phyloP scores from a whole-genome alignment of 2,888 invertebrate genomes.

The Saturnia japonica region DNA sequence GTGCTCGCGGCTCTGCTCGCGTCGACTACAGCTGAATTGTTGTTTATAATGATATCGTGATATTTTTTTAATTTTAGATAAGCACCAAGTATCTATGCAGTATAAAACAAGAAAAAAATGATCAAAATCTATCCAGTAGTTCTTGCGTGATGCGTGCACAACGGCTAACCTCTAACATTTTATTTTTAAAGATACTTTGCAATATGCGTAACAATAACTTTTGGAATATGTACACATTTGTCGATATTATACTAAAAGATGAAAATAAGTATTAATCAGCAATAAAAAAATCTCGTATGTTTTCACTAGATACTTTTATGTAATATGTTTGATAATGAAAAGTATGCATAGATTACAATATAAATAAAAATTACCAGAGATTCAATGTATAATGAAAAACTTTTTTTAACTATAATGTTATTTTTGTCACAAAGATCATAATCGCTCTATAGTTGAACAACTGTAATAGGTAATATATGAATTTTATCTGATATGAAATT shows the following conservation, averaged over 20 bases:
- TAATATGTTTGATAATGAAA: background rate
- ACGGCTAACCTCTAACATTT: too few species aligned
- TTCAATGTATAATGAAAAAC: background rate
- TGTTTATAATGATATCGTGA: too few species aligned
- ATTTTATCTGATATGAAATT: constrained; percentile 21
- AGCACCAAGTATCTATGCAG: too few species aligned
- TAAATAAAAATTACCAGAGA: background rate
- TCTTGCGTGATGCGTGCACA: too few species aligned
- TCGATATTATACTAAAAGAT: background rate
- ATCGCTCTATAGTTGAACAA: background rate
- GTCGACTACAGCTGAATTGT: too few species aligned
- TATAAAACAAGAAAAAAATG: too few species aligned
- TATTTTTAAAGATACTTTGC: too few species aligned
- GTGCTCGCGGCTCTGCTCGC: too few species aligned
- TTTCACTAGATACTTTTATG: background rate
- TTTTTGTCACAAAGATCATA: background rate
- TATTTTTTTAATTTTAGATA: too few species aligned
- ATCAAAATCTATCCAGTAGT: too few species aligned
- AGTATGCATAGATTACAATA: background rate
- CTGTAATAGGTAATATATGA: constrained; percentile 11
- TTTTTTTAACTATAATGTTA: background rate
- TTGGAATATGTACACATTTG: too few species aligned
- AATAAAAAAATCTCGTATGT: background rate
- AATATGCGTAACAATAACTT: too few species aligned
- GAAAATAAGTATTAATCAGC: background rate